Evolutionary conservation across 2,797 vertebrate genomes (phyloP).

Genomic region (Anguilla anguilla): DNA sequence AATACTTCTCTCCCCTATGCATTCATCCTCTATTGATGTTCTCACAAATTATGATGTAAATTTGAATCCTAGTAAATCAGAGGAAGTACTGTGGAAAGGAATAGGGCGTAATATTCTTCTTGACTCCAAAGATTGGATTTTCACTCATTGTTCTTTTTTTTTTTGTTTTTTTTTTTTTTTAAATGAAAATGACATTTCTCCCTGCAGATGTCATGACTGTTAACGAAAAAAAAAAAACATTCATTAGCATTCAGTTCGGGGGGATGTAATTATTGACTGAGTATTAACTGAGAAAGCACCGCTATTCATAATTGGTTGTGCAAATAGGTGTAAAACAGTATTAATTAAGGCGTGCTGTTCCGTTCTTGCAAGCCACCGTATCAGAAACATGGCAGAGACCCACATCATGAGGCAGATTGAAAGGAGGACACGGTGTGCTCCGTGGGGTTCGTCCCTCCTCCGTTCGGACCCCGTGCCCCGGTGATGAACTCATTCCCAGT

Average conservation of each 20-base stretch:
- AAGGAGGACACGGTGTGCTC: conserved; percentile 44
- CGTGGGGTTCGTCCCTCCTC: conserved; percentile 46
- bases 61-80: not conserved
- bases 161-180: conserved; percentile 65
- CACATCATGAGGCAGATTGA: conserved; percentile 47
- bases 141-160: conserved; percentile 21
- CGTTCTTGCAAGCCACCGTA: conserved; percentile 50
- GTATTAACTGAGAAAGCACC: conserved; percentile 69
- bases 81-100: not conserved
- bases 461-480: conserved; percentile 36
- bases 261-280: conserved; percentile 75
- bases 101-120: not conserved
- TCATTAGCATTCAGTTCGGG: conserved; percentile 73
- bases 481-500: conserved; percentile 51
- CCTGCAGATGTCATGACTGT: conserved; percentile 31
- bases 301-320: conserved; percentile 77
- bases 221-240: conserved; percentile 59
- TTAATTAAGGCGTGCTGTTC: conserved; percentile 78
- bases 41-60: not conserved
- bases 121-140: conserved; percentile 16
- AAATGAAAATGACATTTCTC: conserved; percentile 66
- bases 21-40: not conserved
- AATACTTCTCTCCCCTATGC: not conserved
- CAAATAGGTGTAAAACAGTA: conserved; percentile 75
- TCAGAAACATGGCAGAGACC: conserved; percentile 42